These are phyloP conservation scores for Ariolimax columbianus DNA, from an alignment of 2,888 invertebrate species.

Conservation along the genomic window DNA sequence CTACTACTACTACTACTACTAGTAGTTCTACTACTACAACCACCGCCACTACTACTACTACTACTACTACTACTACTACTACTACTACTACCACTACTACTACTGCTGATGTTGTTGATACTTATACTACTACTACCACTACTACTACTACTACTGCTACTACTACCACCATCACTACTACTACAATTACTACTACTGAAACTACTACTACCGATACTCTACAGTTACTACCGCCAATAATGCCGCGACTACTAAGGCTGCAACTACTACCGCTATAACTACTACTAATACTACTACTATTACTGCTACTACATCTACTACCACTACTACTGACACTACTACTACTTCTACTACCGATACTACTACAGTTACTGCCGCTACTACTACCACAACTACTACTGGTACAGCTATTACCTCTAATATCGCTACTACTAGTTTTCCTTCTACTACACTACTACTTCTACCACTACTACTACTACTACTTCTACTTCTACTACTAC, in stretches of 20 bases:
- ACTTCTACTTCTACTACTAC: background rate
- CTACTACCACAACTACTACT: no score
- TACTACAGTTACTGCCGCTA: no score
- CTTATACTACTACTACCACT: conserved; percentile 32
- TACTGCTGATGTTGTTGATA: conserved; percentile 35
- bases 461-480: conserved; percentile 15
- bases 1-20: conserved; percentile 44
- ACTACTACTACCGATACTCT: conserved; percentile 8
- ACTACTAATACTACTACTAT: no score
- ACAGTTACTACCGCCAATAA: background rate
- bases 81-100: conserved; percentile 36
- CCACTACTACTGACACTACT: no score
- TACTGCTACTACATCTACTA: no score
- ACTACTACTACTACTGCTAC: background rate
- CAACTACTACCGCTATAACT: no score
- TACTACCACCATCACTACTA: background rate
- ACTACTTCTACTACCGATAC: no score
- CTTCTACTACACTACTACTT: background rate
- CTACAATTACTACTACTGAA: conserved; percentile 10
- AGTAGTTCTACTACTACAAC: conserved; percentile 34
- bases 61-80: conserved; percentile 49
- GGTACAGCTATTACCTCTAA: background rate
- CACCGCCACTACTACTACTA: conserved; percentile 38
- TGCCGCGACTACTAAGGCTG: background rate
- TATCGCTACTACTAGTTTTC: conserved; percentile 19